These are phyloP conservation scores for Ips nitidus DNA, from an alignment of 1,140 invertebrate species.

Conservation along the genomic window DNA sequence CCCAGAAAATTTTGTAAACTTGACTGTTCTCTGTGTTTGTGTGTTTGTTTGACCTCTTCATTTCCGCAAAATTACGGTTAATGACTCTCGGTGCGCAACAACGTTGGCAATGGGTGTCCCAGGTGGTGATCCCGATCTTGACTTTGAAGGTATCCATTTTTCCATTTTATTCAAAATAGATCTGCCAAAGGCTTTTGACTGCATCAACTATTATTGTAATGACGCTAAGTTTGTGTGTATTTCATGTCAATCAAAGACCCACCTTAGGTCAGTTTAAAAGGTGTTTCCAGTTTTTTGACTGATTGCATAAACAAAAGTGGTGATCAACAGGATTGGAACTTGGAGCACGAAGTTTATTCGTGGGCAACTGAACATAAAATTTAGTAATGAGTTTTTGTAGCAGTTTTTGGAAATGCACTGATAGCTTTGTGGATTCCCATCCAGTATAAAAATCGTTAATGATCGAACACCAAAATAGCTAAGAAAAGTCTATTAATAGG, in stretches of 20 bases:
- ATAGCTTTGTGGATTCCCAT: background rate
- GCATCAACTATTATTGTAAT: background rate
- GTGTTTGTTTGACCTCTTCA: background rate
- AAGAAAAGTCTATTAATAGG: background rate
- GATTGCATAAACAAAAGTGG: background rate
- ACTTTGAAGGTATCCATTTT: constrained; percentile 4
- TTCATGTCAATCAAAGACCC: background rate
- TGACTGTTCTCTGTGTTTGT: constrained; percentile 11
- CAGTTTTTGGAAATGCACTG: background rate
- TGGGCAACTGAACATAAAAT: background rate
- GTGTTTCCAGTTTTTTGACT: background rate
- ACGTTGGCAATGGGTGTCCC: constrained; percentile 11
- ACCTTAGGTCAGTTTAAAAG: background rate
- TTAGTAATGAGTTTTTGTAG: background rate
- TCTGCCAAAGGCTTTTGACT: background rate
- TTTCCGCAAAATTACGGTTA: constrained; percentile 6
- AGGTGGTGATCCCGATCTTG: constrained; percentile 2
- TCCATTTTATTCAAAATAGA: background rate
- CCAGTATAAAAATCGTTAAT: background rate
- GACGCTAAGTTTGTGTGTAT: background rate
- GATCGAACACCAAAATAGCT: background rate
- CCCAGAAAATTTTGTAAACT: constrained; percentile 31
- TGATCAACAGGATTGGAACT: background rate
- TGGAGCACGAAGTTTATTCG: background rate
- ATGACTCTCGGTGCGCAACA: constrained; percentile 14